phyloP scores from a whole-genome alignment of 2,113 vertebrate genomes.

The Plotosus lineatus region DNA sequence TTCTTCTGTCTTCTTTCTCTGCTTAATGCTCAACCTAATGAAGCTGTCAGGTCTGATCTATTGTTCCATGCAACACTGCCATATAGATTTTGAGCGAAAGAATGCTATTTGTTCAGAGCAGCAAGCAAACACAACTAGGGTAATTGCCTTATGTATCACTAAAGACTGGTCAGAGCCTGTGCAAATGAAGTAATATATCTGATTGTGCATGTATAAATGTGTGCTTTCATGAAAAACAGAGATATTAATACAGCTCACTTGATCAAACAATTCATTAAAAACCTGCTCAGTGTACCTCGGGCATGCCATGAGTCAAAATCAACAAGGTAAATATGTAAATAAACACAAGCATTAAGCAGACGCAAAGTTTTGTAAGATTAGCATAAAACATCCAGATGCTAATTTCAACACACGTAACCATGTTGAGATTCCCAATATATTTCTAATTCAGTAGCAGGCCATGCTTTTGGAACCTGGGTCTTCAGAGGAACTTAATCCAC shows the following conservation, averaged over 20 bases:
- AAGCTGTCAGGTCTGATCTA: conserved; percentile 63
- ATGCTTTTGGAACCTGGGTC: too few species aligned
- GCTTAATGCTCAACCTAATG: conserved; percentile 59
- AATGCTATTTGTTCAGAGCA: conserved; percentile 45
- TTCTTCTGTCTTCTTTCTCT: too few species aligned
- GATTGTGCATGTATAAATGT: conserved; percentile 21
- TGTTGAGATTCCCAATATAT: neutral
- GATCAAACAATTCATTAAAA: neutral
- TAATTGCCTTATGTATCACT: conserved; percentile 56
- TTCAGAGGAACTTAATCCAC: too few species aligned
- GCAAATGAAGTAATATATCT: conserved; percentile 38
- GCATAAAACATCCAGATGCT: conserved; percentile 1
- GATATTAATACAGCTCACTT: neutral
- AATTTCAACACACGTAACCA: neutral
- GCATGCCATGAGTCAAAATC: neutral
- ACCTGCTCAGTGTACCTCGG: conserved; percentile 11
- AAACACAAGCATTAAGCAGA: neutral
- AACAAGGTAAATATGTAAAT: conserved; percentile 17
- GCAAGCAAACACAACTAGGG: conserved; percentile 53
- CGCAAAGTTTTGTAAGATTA: conserved; percentile 18
- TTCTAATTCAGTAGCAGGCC: neutral
- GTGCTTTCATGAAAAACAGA: neutral
- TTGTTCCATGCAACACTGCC: conserved; percentile 36
- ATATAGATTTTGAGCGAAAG: conserved; percentile 21
- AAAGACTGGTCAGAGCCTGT: neutral